Evolutionary conservation across 2,113 vertebrate genomes (phyloP), one percentile per base, ranked within the genome.

Genomic region (Nibea coibor): DNA sequence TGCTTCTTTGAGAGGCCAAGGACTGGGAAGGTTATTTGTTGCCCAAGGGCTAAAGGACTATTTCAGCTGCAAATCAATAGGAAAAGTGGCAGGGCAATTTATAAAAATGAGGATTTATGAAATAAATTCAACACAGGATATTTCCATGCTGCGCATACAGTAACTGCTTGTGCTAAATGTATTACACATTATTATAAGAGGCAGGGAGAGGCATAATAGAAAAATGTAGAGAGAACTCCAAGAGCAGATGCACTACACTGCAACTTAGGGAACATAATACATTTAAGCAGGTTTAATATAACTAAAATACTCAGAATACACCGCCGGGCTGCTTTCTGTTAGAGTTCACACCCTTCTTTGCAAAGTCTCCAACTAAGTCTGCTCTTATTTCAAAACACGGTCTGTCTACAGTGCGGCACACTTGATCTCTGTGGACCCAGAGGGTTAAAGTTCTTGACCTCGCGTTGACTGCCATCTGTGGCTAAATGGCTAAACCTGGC

Each of bases 301-400:
- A 75, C 4, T 45, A 17, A 75, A 24, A 59, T 22, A 48, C 9
- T 70, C 26, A 50, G 39, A 77, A 50, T 22, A 51, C 22, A 58
- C 19, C 15, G 17, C 10, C 17, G 3, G 16, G 17, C 20, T 48
- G 67, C 53, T 71, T 76, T 86, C 48, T 76, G 39, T 78, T 31
- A 19, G n/a, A 82, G 68, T 83, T 87, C 68, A 76, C 58, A 48
- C 39, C 0, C 35, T 61, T 62, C 68, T 73, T 72, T 20, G 48
- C 53, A 59, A 79, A 78, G 78, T 81, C 62, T 72, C 70, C 24
- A 80, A 48, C 24, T 69, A 59, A 58, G 72, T 42, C 78, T 84
- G 45, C 83, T 88, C 82, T 75, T 53, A 65, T 92, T 91, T 88
- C 81, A 92, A 88, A 92, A 91, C 87, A 86, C 14, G 4, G 56